Conservation (phyloP, 2,797 vertebrate species). For the Pseudocheirus occidentalis region DNA sequence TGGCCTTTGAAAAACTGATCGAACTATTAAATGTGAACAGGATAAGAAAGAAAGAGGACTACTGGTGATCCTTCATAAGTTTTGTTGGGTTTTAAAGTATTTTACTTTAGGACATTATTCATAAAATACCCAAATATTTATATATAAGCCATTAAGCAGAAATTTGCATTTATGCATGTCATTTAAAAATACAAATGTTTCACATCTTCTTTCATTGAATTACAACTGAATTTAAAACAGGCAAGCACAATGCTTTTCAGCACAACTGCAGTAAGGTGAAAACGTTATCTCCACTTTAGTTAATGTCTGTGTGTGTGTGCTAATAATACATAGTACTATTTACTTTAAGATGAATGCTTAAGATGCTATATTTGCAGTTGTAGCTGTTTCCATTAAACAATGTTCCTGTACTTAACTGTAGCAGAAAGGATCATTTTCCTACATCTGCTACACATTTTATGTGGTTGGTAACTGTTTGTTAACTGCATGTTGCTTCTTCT, state of each 20-base stretch:
- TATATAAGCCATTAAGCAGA: neutral
- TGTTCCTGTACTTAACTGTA: neutral
- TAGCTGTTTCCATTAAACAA: neutral
- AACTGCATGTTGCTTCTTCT: neutral
- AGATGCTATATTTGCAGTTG: neutral
- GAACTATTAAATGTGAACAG: neutral
- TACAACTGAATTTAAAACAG: neutral
- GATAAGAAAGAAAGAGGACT: neutral
- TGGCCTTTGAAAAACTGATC: neutral
- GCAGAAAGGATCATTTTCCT: neutral
- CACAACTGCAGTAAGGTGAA: neutral
- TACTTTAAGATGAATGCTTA: neutral
- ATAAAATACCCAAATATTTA: neutral
- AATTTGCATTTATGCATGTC: neutral
- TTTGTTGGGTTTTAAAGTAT: neutral
- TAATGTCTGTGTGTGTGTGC: neutral
- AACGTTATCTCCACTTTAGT: neutral
- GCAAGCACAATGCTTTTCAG: neutral
- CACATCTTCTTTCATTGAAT: neutral
- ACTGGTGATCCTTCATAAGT: neutral
- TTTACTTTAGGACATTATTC: neutral
- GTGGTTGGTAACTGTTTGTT: neutral
- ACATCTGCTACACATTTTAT: neutral
- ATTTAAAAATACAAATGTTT: neutral
- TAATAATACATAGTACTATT: neutral